Percentiles rank a stretch among this genome's conserved stretches.
These are phyloP conservation scores for Diuraphis noxia DNA, from an alignment of 1,140 invertebrate species.

Conservation along the genomic window DNA sequence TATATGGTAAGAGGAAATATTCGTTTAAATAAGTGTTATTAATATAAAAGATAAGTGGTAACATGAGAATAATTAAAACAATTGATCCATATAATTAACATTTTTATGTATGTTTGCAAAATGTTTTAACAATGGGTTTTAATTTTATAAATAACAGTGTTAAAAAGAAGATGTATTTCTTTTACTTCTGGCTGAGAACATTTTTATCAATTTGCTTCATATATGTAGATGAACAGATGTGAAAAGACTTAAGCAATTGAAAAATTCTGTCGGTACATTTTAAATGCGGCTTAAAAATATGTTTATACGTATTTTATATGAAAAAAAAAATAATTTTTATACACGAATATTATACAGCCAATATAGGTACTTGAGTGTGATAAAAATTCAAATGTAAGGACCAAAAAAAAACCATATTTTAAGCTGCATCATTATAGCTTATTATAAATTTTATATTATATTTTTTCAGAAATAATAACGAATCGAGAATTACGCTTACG, in stretches of 20 bases:
- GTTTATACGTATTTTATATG: background rate
- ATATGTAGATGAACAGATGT: background rate
- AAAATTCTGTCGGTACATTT: background rate
- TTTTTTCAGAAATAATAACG: background rate
- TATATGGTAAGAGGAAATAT: conserved; percentile 13
- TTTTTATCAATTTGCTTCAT: background rate
- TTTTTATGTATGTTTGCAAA: background rate
- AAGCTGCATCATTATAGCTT: background rate
- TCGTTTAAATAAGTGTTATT: background rate
- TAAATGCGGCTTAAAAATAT: background rate
- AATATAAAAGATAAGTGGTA: background rate
- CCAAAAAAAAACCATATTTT: background rate
- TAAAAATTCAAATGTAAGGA: background rate
- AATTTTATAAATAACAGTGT: background rate
- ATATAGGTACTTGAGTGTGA: background rate
- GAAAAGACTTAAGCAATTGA: background rate
- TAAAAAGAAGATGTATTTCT: background rate
- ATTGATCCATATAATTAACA: conserved; percentile 4
- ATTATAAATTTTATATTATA: background rate
- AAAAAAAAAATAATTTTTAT: background rate
- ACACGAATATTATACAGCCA: too few species aligned
- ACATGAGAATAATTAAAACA: background rate
- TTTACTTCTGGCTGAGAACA: background rate
- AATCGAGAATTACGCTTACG: background rate
- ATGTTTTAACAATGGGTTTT: background rate